phyloP scores from a whole-genome alignment of 2,888 invertebrate genomes.

The Drosophila anomalata region DNA sequence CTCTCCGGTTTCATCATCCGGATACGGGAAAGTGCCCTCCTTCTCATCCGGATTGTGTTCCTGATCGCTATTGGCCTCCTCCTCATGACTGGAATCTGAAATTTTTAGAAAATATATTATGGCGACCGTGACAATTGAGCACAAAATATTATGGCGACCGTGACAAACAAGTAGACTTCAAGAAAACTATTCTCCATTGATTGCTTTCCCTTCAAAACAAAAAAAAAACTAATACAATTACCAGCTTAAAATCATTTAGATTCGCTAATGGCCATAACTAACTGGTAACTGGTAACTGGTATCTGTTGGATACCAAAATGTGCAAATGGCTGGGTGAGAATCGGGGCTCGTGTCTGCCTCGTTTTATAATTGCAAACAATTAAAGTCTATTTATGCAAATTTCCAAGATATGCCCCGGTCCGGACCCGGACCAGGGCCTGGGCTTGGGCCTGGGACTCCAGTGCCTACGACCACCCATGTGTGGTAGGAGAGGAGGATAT shows the following conservation, averaged over 20 bases:
- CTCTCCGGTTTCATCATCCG: constrained; percentile 16
- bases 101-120: background rate
- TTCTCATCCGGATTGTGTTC: background rate
- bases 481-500: background rate
- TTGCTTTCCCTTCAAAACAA: too few relatives aligned
- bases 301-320: constrained; percentile 14
- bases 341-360: constrained; percentile 33
- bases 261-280: constrained; percentile 53
- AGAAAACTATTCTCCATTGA: too few relatives aligned
- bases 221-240: background rate
- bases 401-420: constrained; percentile 72
- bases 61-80: constrained; percentile 11
- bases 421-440: constrained; percentile 29
- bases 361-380: constrained; percentile 81
- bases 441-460: constrained; percentile 33
- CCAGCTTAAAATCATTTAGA: background rate
- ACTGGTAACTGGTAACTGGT: constrained; percentile 32
- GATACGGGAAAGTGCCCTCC: background rate
- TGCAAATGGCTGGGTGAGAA: background rate
- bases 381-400: constrained; percentile 82
- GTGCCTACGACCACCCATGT: background rate
- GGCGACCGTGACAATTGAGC: background rate
- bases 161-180: too few relatives aligned
- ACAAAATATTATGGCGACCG: too few relatives aligned
- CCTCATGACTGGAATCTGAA: constrained; percentile 11